Evolutionary conservation across 1,140 invertebrate genomes (phyloP), one percentile per base, ranked within the genome.

Genomic region (Polypedilum pembai): DNA sequence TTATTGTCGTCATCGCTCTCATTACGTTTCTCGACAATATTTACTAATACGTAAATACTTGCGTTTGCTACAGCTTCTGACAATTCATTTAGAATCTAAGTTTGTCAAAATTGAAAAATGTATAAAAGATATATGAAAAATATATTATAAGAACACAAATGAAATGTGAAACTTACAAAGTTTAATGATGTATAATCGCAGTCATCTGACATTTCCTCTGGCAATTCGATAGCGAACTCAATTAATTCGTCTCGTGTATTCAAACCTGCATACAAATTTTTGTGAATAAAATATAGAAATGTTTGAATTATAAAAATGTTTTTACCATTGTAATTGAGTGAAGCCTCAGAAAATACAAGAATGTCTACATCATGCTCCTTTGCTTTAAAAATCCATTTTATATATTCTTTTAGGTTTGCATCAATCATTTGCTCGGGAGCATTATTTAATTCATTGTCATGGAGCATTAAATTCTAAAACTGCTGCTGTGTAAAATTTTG

Each of bases 1-100:
- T 69, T 20, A 18, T 20, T 20, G 15, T 8, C 65, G 18, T 69
- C 17, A 10, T n/a, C 8, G 18, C 65, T 69, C 8, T 69, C 65
- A 69, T 69, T 69, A 8, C 65, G 5, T 18, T 69, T 18, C 20
- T 69, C 65, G 5, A 69, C 65, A 8, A 69, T 69, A 18, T 69
- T 69, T 21, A 69, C 65, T 18, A 69, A 21, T 10, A 21, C 65
- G 20, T 69, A 69, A 18, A 69, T 20, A 21, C 65, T 69, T 8
- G 18, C 65, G 20, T 69, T 69, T 69, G 15, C 3, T 3, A 84
- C 84, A 4, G 84, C 80, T 74, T 78, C 78, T 12, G 85, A 84
- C 56, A 86, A 79, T 8, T 78, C 74, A 7, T 81, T 80, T 41
- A 86, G 75, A 20, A 82, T 76, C 85, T 86, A 69, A 56, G 45